These are phyloP conservation scores for Donacobius atricapilla DNA, from an alignment of 2,113 vertebrate genomes.

Conservation along the genomic window DNA sequence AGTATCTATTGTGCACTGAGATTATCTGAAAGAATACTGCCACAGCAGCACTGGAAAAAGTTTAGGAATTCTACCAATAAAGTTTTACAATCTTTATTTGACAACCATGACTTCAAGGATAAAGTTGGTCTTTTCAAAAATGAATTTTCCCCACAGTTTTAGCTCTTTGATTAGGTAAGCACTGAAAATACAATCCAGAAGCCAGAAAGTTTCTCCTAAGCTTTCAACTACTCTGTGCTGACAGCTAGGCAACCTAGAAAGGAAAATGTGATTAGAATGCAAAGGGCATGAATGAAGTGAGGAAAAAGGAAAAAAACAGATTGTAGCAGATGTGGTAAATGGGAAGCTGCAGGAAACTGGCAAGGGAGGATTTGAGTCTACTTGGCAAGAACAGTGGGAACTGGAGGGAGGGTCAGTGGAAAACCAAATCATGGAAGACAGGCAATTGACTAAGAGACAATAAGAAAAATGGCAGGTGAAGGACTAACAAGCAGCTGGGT, in stretches of 20 bases:
- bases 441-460: neutral
- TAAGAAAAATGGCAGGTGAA: neutral
- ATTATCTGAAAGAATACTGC: neutral
- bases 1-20: neutral
- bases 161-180: constrained; percentile 17
- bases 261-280: constrained; percentile 54
- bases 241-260: constrained; percentile 46
- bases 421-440: neutral
- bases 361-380: neutral
- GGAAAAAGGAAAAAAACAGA: constrained; percentile 28
- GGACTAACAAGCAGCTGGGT: neutral
- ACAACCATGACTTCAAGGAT: neutral
- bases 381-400: constrained; percentile 49
- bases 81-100: neutral
- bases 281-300: constrained; percentile 18
- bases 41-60: neutral
- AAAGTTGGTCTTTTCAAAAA: neutral
- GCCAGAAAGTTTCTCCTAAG: constrained; percentile 13
- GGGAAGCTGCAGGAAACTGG: constrained; percentile 40
- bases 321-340: neutral
- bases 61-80: neutral
- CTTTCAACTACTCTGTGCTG: constrained; percentile 6
- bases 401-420: neutral
- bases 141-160: neutral
- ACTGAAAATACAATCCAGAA: neutral